Percentiles rank a stretch among this genome's conserved stretches.
phyloP scores from a whole-genome alignment of 2,888 invertebrate species.

The Leptinotarsa tumamoca region DNA sequence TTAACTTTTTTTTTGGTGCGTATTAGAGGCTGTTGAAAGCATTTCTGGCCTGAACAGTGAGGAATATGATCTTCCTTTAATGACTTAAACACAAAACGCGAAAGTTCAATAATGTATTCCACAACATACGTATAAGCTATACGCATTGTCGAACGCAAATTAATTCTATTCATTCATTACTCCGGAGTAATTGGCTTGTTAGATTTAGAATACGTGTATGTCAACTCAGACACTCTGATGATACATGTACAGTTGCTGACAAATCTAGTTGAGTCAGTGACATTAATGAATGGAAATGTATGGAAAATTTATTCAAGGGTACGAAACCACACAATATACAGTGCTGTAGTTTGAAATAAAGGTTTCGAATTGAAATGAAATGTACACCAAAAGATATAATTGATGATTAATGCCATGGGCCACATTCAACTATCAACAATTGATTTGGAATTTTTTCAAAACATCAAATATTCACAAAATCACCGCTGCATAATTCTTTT shows the following conservation, averaged over 20 bases:
- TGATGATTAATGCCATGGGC: too few species aligned
- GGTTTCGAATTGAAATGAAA: too few species aligned
- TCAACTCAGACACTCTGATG: conserved; percentile 1
- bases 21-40: too few species aligned
- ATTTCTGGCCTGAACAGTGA: too few species aligned
- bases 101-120: not conserved
- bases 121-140: not conserved
- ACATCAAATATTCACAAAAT: too few species aligned
- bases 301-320: not conserved
- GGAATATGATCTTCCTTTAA: too few species aligned
- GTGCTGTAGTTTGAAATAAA: not conserved
- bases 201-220: conserved; percentile 10
- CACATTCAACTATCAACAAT: too few species aligned
- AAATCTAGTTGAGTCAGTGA: conserved; percentile 3
- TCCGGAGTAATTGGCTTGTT: not conserved
- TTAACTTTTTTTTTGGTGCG: too few species aligned
- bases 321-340: not conserved
- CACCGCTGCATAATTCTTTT: too few species aligned
- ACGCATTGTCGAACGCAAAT: not conserved
- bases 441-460: too few species aligned
- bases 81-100: too few species aligned
- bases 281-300: conserved; percentile 11
- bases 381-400: too few species aligned
- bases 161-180: conserved; percentile 10
- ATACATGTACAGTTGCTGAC: not conserved